These are phyloP conservation scores for Mus minutoides DNA, from an alignment of 2,797 vertebrate species.

Conservation along the genomic window DNA sequence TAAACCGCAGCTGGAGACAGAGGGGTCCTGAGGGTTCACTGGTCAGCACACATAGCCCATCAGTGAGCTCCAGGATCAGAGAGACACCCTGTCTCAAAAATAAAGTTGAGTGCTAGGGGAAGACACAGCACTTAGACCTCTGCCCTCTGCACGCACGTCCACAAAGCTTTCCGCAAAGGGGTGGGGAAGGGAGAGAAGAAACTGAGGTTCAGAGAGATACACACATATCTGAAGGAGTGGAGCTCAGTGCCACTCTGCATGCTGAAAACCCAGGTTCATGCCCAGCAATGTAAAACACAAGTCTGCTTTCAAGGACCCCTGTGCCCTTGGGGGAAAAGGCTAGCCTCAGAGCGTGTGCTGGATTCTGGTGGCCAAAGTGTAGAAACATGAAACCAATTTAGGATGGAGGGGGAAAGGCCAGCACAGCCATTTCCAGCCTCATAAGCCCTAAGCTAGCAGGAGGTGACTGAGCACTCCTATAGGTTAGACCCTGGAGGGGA, in stretches of 20 bases:
- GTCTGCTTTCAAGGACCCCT: neutral
- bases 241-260: neutral
- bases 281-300: neutral
- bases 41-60: neutral
- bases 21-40: neutral
- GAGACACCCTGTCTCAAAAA: neutral
- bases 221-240: neutral
- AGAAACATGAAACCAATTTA: neutral
- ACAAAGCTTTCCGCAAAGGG: neutral
- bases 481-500: neutral
- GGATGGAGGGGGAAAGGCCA: neutral
- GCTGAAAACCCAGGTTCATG: neutral
- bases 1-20: neutral
- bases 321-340: neutral
- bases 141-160: neutral
- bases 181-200: no score
- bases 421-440: neutral
- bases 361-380: neutral
- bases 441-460: conserved; percentile 34
- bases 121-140: neutral
- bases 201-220: neutral
- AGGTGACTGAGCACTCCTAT: conserved; percentile 38
- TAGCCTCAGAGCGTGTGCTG: neutral
- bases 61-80: neutral
- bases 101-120: neutral